Evolutionary conservation across 2,113 vertebrate species (phyloP).

Genomic region (Bombycilla garrulus): DNA sequence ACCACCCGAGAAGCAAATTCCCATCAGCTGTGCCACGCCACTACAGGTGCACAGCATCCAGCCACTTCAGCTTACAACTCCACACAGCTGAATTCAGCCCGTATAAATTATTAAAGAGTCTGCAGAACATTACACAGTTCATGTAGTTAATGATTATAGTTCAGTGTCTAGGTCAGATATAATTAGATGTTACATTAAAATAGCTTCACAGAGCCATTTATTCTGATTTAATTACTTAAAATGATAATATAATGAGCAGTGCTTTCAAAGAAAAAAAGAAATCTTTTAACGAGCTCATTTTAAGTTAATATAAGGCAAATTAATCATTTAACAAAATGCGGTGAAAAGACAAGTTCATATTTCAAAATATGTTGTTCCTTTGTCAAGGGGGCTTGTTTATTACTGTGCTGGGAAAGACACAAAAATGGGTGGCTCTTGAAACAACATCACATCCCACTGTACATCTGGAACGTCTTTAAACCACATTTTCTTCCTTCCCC

Average conservation of each 20-base stretch:
- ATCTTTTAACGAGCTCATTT: conserved; percentile 78
- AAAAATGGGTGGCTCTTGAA: background rate
- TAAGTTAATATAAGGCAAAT: conserved; percentile 79
- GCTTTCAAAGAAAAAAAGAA: conserved; percentile 75
- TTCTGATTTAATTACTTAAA: conserved; percentile 93
- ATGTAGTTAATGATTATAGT: conserved; percentile 90
- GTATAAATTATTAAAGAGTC: conserved; percentile 86
- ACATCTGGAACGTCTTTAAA: conserved; percentile 25
- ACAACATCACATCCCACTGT: background rate
- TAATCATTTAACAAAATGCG: conserved; percentile 72
- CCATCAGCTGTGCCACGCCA: background rate
- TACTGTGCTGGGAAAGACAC: background rate
- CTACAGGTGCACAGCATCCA: conserved; percentile 59
- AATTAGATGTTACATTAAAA: conserved; percentile 91
- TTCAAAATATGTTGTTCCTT: conserved; percentile 40
- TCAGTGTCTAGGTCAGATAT: conserved; percentile 91
- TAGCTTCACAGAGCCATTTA: conserved; percentile 86
- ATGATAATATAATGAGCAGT: conserved; percentile 84
- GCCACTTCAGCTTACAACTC: conserved; percentile 10
- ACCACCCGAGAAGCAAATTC: background rate
- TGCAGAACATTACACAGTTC: conserved; percentile 86
- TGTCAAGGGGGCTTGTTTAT: conserved; percentile 16
- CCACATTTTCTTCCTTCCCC: background rate
- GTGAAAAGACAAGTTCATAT: conserved; percentile 56
- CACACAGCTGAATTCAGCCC: conserved; percentile 73